Percentiles rank a stretch among this genome's conserved stretches.
Conservation (phyloP, 2,888 invertebrate species). For the Melipona beecheii region DNA sequence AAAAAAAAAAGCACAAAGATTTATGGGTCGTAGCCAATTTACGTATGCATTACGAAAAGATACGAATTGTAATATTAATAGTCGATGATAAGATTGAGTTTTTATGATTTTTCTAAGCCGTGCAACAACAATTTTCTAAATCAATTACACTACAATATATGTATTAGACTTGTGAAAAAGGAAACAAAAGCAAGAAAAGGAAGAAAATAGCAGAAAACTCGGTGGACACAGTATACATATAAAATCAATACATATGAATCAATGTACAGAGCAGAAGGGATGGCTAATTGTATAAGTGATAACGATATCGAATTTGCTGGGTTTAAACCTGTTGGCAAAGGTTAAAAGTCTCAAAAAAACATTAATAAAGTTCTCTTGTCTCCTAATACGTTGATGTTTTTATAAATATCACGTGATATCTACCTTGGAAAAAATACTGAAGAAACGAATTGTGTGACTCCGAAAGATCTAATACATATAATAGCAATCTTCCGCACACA, state of each 20-base stretch:
- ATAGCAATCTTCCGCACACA: constrained; percentile 30
- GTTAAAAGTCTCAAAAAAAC: constrained; percentile 53
- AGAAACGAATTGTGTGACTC: constrained; percentile 1
- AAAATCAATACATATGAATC: constrained; percentile 52
- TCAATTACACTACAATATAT: constrained; percentile 28
- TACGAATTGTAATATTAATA: constrained; percentile 12
- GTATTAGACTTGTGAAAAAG: constrained; percentile 9
- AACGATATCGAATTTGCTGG: constrained; percentile 35
- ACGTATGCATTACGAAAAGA: background rate
- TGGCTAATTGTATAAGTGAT: constrained; percentile 27
- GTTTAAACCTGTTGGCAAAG: constrained; percentile 21
- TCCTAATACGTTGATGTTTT: constrained; percentile 57
- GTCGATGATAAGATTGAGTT: constrained; percentile 26
- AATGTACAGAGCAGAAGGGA: constrained; percentile 56
- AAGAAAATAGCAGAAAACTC: background rate
- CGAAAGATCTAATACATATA: background rate
- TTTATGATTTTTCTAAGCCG: constrained; percentile 40
- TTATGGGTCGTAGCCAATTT: constrained; percentile 35
- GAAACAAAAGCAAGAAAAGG: background rate
- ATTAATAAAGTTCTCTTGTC: constrained; percentile 73
- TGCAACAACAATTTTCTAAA: constrained; percentile 30
- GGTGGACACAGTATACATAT: constrained; percentile 7
- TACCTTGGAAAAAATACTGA: constrained; percentile 13
- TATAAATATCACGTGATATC: constrained; percentile 20
- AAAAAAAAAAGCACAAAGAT: constrained; percentile 42